These are phyloP conservation scores for Hedychridium roseum DNA, from an alignment of 2,888 invertebrate genomes.

Conservation along the genomic window DNA sequence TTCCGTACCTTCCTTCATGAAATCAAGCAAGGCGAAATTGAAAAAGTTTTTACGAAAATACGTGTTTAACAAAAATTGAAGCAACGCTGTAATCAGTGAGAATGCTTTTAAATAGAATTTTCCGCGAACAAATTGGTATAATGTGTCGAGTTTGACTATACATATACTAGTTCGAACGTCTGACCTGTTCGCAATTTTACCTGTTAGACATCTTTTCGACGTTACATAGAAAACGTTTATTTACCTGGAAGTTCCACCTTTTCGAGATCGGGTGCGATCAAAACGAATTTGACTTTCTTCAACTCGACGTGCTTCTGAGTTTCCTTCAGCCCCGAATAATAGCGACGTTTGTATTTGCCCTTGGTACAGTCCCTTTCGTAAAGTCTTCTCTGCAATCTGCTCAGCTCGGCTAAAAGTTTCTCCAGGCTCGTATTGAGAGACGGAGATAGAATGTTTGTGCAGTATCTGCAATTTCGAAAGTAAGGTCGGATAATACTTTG, in stretches of 20 bases:
- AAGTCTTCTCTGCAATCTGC: slow-evolving; percentile 44
- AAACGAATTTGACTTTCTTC: slow-evolving; percentile 46
- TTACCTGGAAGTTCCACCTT: slow-evolving; percentile 43
- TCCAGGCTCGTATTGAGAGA: slow-evolving; percentile 36
- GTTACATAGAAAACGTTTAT: too few species aligned
- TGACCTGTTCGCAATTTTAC: not conserved
- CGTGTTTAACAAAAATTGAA: too few species aligned
- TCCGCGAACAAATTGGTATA: too few species aligned
- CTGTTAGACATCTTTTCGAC: not conserved
- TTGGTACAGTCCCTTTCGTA: slow-evolving; percentile 44
- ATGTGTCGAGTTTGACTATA: not conserved
- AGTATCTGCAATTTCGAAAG: slow-evolving; percentile 52
- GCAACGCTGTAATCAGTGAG: too few species aligned
- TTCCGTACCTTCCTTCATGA: too few species aligned
- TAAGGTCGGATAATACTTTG: too few species aligned
- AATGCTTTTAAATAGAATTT: too few species aligned
- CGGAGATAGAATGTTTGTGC: slow-evolving; percentile 44
- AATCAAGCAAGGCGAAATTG: too few species aligned
- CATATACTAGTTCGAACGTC: not conserved
- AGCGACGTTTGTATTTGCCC: slow-evolving; percentile 43
- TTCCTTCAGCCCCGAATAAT: slow-evolving; percentile 49
- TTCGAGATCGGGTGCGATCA: slow-evolving; percentile 51
- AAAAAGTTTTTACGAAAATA: too few species aligned
- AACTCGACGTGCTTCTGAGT: slow-evolving; percentile 40
- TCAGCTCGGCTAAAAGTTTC: slow-evolving; percentile 40